Percentiles rank a stretch among this genome's conserved stretches.
Conservation (phyloP, 2,797 vertebrate species). For the Fratercula arctica region DNA sequence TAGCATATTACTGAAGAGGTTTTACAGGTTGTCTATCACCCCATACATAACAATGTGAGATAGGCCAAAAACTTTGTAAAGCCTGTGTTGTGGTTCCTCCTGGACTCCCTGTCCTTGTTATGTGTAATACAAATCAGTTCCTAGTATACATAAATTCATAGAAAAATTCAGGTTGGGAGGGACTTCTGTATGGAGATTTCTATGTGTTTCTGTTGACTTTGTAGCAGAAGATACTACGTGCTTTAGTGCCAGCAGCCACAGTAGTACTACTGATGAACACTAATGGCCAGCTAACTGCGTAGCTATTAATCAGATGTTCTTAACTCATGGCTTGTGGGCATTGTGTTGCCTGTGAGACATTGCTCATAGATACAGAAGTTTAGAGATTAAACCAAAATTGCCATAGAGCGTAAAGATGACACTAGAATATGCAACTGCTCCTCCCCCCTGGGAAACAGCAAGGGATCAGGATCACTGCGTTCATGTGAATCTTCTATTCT, state of each 20-base stretch:
- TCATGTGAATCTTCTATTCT: neutral
- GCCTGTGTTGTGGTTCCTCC: neutral
- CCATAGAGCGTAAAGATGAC: neutral
- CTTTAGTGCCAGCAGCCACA: neutral
- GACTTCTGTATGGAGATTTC: neutral
- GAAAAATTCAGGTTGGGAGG: neutral
- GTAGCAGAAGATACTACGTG: neutral
- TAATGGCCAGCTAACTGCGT: neutral
- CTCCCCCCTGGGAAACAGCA: neutral
- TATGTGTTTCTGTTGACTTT: neutral
- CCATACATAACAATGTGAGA: neutral
- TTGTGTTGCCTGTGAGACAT: neutral
- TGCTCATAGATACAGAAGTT: neutral
- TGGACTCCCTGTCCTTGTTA: neutral
- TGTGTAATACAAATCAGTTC: neutral
- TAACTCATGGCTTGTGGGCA: neutral
- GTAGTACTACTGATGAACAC: neutral
- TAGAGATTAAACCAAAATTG: neutral
- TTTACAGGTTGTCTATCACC: neutral
- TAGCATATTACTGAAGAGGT: neutral
- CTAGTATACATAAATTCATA: neutral
- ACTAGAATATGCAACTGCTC: neutral
- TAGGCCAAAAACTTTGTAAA: neutral
- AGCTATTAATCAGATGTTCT: neutral
- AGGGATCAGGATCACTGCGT: accelerated